phyloP scores from a whole-genome alignment of 2,113 vertebrate species.

The Apodemus speciosus region DNA sequence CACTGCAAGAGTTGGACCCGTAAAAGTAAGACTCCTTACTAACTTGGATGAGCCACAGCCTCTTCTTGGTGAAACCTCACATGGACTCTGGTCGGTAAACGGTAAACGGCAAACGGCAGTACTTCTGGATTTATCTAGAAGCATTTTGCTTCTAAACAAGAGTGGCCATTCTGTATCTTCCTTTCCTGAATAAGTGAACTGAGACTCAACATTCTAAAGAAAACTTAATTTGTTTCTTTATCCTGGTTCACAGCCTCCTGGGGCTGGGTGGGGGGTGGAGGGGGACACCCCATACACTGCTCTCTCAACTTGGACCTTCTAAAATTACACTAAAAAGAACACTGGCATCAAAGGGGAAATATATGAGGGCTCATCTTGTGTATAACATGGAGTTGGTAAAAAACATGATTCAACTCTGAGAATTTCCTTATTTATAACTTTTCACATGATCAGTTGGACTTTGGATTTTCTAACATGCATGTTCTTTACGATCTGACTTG shows the following conservation, averaged over 20 bases:
- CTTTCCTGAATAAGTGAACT: neutral
- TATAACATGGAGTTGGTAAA: conserved; percentile 5
- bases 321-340: conserved; percentile 56
- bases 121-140: neutral
- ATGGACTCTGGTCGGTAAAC: neutral
- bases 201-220: neutral
- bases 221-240: neutral
- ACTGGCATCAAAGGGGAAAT: neutral
- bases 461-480: neutral
- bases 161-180: neutral
- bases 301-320: neutral
- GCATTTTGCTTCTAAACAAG: neutral
- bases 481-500: conserved; percentile 16
- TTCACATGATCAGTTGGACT: conserved; percentile 20
- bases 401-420: neutral
- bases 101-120: no score
- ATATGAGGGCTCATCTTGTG: neutral
- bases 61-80: neutral
- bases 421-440: conserved; percentile 3
- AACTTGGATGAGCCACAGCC: neutral
- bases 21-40: neutral
- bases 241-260: neutral
- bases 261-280: neutral
- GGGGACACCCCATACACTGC: accelerated
- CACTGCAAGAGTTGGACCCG: neutral